A percentile compares a stretch with the other conserved stretches of the same genome.
Conservation (phyloP, 2,888 invertebrate species). For the Cerastis rubricosa region DNA sequence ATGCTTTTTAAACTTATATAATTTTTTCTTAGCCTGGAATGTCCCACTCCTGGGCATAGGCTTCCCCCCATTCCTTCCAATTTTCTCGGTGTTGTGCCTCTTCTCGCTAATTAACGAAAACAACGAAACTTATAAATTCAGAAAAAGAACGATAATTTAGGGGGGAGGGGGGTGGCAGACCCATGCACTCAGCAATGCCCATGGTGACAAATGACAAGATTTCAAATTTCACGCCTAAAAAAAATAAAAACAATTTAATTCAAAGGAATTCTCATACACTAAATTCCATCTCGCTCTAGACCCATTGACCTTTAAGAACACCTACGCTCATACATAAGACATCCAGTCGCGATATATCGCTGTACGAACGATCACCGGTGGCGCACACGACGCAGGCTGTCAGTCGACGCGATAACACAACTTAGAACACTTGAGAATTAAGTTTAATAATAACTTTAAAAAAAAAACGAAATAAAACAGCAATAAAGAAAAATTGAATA, state of each 20-base stretch:
- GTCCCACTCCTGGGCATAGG: too few relatives aligned
- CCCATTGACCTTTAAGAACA: conserved; percentile 54
- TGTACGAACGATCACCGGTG: conserved; percentile 55
- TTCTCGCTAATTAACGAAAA: too few relatives aligned
- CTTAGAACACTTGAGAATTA: conserved; percentile 62
- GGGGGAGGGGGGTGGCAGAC: too few relatives aligned
- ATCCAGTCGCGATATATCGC: conserved; percentile 64
- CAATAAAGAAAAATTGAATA: conserved; percentile 5
- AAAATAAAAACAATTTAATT: not conserved
- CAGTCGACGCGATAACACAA: conserved; percentile 64
- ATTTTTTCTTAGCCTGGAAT: too few relatives aligned
- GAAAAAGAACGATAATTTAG: too few relatives aligned
- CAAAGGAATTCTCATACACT: conserved; percentile 21
- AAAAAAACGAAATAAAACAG: conserved; percentile 13
- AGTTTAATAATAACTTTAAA: conserved; percentile 4
- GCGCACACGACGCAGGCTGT: conserved; percentile 57
- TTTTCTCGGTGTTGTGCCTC: too few relatives aligned
- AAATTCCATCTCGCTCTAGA: conserved; percentile 44
- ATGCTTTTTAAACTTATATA: too few relatives aligned
- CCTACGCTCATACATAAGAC: conserved; percentile 60
- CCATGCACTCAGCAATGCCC: too few relatives aligned
- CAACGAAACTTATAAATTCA: too few relatives aligned
- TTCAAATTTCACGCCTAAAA: too few relatives aligned
- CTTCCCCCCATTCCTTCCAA: too few relatives aligned
- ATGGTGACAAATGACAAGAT: too few relatives aligned